A percentile compares a stretch with the other conserved stretches of the same genome.
Evolutionary conservation across 2,888 invertebrate species (phyloP).

Genomic region (Litoditis marina): DNA sequence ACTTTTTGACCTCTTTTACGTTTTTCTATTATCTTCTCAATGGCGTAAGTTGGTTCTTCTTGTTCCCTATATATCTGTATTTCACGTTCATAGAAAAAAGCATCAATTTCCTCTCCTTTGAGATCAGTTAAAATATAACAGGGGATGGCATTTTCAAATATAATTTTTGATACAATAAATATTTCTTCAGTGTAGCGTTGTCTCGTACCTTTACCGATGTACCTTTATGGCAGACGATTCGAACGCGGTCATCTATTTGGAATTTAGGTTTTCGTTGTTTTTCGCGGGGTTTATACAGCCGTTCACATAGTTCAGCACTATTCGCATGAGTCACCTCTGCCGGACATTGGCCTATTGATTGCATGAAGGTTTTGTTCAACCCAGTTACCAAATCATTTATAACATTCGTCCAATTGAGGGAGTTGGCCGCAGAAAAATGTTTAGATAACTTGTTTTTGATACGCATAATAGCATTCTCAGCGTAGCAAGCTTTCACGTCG

Average conservation of each 20-base stretch:
- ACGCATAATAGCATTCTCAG: slow-evolving; percentile 17
- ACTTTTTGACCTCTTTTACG: background rate
- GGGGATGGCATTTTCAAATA: background rate
- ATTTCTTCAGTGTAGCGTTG: background rate
- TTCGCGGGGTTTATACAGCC: background rate
- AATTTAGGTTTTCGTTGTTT: background rate
- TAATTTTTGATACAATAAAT: background rate
- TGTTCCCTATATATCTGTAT: background rate
- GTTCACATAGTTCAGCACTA: slow-evolving; percentile 4
- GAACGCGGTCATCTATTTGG: background rate
- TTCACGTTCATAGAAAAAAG: background rate
- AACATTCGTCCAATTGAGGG: background rate
- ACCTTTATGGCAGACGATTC: background rate
- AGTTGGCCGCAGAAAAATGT: background rate
- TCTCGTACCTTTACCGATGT: background rate
- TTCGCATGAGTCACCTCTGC: slow-evolving; percentile 7
- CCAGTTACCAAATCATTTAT: background rate
- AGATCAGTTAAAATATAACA: background rate
- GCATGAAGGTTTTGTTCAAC: slow-evolving; percentile 4
- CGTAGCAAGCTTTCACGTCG: slow-evolving; percentile 17
- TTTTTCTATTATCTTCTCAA: background rate
- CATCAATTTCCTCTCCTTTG: background rate
- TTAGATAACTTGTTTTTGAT: slow-evolving; percentile 13
- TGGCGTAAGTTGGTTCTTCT: background rate
- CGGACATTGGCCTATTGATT: slow-evolving; percentile 9